These are phyloP conservation scores for Drosophila rubida DNA, from an alignment of 2,888 invertebrate genomes.

Conservation along the genomic window DNA sequence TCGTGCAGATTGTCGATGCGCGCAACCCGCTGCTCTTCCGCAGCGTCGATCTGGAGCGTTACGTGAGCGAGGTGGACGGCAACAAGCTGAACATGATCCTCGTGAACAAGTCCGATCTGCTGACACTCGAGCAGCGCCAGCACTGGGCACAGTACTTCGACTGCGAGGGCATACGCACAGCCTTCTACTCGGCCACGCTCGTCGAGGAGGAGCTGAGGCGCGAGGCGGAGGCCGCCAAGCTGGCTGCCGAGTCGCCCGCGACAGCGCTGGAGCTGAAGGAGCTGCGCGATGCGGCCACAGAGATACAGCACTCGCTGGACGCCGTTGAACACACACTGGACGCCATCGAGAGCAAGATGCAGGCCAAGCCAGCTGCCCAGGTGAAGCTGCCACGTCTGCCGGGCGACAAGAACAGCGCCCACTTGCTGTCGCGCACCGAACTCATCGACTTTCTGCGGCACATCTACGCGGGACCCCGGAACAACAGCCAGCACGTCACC, in stretches of 20 bases:
- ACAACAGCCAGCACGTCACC: slow-evolving; percentile 88
- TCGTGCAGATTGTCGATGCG: slow-evolving; percentile 98
- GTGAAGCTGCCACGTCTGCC: slow-evolving; percentile 30
- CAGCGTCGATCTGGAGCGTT: slow-evolving; percentile 95
- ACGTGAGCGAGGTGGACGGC: slow-evolving; percentile 91
- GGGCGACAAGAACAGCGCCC: slow-evolving; percentile 74
- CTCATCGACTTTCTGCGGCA: slow-evolving; percentile 90
- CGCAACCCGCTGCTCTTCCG: slow-evolving; percentile 97
- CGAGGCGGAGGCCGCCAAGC: slow-evolving; percentile 49
- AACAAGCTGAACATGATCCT: slow-evolving; percentile 93
- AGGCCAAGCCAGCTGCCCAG: slow-evolving; percentile 11
- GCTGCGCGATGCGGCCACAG: slow-evolving; percentile 86
- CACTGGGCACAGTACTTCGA: slow-evolving; percentile 95
- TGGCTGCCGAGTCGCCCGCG: slow-evolving; percentile 33
- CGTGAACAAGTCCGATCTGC: slow-evolving; percentile 97
- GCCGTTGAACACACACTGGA: slow-evolving; percentile 86
- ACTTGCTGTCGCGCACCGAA: slow-evolving; percentile 87
- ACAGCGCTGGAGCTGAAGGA: slow-evolving; percentile 76
- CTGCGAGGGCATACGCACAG: slow-evolving; percentile 89
- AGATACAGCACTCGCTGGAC: slow-evolving; percentile 86
- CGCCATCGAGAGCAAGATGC: slow-evolving; percentile 86
- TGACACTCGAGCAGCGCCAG: slow-evolving; percentile 91
- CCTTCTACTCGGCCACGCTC: slow-evolving; percentile 96
- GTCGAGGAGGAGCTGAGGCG: slow-evolving; percentile 86
- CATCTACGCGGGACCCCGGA: slow-evolving; percentile 86